Conservation (phyloP, 2,888 invertebrate genomes). For the Lomographa bimaculata region DNA sequence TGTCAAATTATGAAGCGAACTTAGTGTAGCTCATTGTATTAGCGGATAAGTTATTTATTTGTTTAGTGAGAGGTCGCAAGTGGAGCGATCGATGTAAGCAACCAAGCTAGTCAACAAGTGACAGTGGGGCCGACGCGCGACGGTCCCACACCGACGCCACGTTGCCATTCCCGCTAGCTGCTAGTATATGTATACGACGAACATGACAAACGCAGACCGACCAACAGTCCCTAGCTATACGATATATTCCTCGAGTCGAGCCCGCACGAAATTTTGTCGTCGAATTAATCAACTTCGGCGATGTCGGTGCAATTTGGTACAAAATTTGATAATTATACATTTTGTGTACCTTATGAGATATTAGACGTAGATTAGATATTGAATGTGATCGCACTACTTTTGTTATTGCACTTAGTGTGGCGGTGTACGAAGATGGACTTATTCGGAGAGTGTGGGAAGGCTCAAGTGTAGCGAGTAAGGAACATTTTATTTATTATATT, state of each 20-base stretch:
- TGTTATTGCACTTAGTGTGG: conserved; percentile 60
- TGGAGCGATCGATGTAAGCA: conserved; percentile 70
- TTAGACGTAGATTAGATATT: conserved; percentile 57
- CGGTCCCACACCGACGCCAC: conserved; percentile 53
- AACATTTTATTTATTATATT: conserved; percentile 42
- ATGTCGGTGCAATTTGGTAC: no score
- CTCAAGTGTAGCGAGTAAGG: conserved; percentile 51
- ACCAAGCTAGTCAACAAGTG: conserved; percentile 78
- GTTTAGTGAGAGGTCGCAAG: conserved; percentile 71
- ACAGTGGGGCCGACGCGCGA: conserved; percentile 46
- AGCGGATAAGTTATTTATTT: conserved; percentile 78
- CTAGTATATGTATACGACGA: conserved; percentile 38
- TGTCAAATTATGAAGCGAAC: conserved; percentile 64
- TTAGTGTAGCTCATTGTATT: conserved; percentile 58
- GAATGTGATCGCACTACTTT: conserved; percentile 71
- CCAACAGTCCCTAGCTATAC: conserved; percentile 41
- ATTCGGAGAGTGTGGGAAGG: conserved; percentile 37
- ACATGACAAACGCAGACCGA: conserved; percentile 52
- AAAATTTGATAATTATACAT: conserved; percentile 67
- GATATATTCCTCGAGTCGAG: conserved; percentile 36
- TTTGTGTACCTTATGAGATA: conserved; percentile 55
- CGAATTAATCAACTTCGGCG: no score
- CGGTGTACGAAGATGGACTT: conserved; percentile 32
- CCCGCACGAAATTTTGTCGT: no score
- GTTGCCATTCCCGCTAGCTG: conserved; percentile 72